Base-by-base conservation (phyloP, 2,113 vertebrate species). In the Bothrops jararaca region DNA sequence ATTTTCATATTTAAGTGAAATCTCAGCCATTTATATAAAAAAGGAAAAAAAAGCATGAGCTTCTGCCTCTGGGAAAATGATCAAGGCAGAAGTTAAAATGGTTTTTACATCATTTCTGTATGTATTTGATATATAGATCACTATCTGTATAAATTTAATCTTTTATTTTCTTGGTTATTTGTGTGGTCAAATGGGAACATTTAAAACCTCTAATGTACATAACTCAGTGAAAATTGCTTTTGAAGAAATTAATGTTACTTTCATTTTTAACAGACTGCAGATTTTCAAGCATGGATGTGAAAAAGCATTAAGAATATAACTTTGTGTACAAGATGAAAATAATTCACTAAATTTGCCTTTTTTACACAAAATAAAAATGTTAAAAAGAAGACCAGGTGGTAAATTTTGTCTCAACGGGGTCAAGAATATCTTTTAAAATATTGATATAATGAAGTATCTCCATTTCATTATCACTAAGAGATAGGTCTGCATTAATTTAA, bases 321-420 rank as follows among this genome's bases (percentile, higher is more conserved):
- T 98, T 98, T 98, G 97, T 98, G 98, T 98, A 98, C 98, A 98
- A 98, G 97, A 98, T 98, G 97, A 98, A 98, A 98, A 98, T 98
- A 98, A 98, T 98, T 98, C 98, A 98, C 98, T 98, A 98, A 98
- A 98, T 97, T 97, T 98, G 97, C 97, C 98, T 98, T 98, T 99
- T 99, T 99, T 99, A 99, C 98, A 99, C 98, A 98, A 98, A 99
- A 99, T 99, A 99, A 98, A 98, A 98, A 98, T 86, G 39, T 97
- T 97, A 92, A 97, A 97, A 97, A 95, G 96, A 92, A 74, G 52
- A 45, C n/a, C 12, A 90, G 22, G 1, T 94, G 64, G 0, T 18
- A 15, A 50, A 24, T 48, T 45, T 22, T 48, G 0, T 54, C 87
- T 1, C 88, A 92, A 8, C 2, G 0, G 0, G 0, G 69, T 23